phyloP scores from a whole-genome alignment of 2,113 vertebrate genomes.

The Scomber scombrus region DNA sequence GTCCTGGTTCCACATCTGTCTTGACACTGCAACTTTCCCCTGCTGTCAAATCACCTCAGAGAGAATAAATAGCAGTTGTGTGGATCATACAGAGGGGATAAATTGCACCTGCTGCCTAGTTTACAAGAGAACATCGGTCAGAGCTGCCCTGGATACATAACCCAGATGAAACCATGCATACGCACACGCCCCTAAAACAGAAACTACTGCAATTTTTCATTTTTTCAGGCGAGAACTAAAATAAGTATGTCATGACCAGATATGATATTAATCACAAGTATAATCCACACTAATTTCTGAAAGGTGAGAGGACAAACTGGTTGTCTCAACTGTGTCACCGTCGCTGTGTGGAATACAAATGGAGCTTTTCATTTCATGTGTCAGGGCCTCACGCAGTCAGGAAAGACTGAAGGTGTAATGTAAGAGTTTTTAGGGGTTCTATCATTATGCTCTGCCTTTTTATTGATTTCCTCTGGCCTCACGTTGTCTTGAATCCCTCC shows the following conservation, averaged over 20 bases:
- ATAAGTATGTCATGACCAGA: slow-evolving; percentile 44
- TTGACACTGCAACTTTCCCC: not conserved
- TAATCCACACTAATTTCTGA: slow-evolving; percentile 51
- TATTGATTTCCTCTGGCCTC: slow-evolving; percentile 75
- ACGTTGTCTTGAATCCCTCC: slow-evolving; percentile 53
- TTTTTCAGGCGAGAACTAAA: slow-evolving; percentile 46
- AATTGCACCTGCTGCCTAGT: slow-evolving; percentile 60
- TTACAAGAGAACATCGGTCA: slow-evolving; percentile 72
- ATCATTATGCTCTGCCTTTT: slow-evolving; percentile 68
- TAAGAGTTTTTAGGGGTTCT: slow-evolving; percentile 69
- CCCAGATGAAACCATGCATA: slow-evolving; percentile 66
- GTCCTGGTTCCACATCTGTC: slow-evolving; percentile 43
- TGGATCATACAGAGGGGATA: slow-evolving; percentile 55
- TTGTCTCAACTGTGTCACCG: slow-evolving; percentile 34
- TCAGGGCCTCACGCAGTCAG: slow-evolving; percentile 58
- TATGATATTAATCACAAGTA: slow-evolving; percentile 62
- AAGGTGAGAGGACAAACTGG: slow-evolving; percentile 52
- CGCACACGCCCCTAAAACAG: slow-evolving; percentile 27
- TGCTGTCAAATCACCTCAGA: slow-evolving; percentile 45
- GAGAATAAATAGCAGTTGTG: slow-evolving; percentile 38
- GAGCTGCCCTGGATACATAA: slow-evolving; percentile 72
- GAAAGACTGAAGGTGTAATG: slow-evolving; percentile 52
- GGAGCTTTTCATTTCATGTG: slow-evolving; percentile 61
- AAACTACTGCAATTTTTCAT: slow-evolving; percentile 55
- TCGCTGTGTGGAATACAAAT: slow-evolving; percentile 55